Percentiles rank a stretch among this genome's conserved stretches.
phyloP scores from a whole-genome alignment of 1,140 invertebrate species.

The Plectrocnemia conspersa region DNA sequence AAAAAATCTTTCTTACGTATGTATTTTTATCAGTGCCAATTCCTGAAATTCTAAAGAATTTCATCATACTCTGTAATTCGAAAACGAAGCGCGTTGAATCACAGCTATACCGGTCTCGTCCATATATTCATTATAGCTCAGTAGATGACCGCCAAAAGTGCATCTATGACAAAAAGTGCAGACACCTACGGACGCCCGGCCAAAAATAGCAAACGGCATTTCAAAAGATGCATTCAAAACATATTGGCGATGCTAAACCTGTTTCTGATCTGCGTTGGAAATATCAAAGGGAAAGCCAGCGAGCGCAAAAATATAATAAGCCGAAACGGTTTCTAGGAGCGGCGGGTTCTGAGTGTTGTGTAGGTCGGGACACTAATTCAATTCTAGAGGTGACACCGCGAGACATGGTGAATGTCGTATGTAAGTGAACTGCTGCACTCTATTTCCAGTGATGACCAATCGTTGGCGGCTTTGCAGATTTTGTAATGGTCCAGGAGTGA shows the following conservation, averaged over 20 bases:
- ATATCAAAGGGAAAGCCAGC: constrained; percentile 5
- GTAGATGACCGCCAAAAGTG: constrained; percentile 5
- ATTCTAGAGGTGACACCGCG: constrained; percentile 30
- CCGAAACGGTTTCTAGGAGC: too few species aligned
- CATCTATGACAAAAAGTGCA: constrained; percentile 11
- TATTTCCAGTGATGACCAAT: constrained; percentile 30
- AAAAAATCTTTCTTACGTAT: too few species aligned
- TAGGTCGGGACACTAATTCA: constrained; percentile 27
- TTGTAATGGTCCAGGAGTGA: constrained; percentile 13
- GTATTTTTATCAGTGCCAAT: too few species aligned
- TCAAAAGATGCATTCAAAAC: constrained; percentile 7
- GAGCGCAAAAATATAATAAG: background rate
- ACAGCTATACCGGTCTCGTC: background rate
- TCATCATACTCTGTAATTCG: too few species aligned
- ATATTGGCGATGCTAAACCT: constrained; percentile 5
- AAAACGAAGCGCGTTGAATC: constrained; percentile 14
- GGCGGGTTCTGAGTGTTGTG: constrained; percentile 7
- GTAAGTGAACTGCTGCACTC: constrained; percentile 32
- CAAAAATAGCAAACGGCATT: constrained; percentile 8
- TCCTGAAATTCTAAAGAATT: too few species aligned
- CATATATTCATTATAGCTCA: too few species aligned
- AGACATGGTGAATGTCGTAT: constrained; percentile 29
- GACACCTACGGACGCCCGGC: constrained; percentile 3
- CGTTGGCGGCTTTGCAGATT: background rate
- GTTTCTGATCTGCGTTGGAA: background rate